phyloP scores from a whole-genome alignment of 2,113 vertebrate genomes.

The Albula glossodonta region DNA sequence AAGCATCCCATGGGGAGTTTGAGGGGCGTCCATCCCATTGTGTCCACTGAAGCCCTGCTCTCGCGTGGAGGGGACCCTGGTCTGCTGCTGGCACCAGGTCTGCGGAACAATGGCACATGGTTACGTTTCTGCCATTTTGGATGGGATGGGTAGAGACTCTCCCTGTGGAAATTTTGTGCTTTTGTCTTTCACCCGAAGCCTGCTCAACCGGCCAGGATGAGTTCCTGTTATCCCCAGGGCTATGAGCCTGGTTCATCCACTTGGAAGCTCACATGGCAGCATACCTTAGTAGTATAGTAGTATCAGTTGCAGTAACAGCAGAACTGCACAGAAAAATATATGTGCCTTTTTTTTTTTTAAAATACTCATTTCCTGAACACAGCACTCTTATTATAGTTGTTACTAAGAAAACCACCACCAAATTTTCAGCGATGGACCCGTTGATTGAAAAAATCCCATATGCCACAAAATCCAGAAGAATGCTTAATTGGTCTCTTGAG shows the following conservation, averaged over 20 bases:
- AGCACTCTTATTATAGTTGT: not conserved
- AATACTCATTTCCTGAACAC: too few relatives aligned
- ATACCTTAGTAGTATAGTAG: too few relatives aligned
- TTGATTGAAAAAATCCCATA: not conserved
- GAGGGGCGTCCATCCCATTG: not conserved
- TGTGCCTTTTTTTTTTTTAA: not conserved
- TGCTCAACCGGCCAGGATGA: not conserved
- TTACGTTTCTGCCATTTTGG: not conserved
- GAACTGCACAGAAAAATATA: not conserved
- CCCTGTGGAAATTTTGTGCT: not conserved
- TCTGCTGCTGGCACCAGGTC: not conserved
- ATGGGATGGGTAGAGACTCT: not conserved
- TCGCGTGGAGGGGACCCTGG: not conserved
- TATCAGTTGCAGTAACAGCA: too few relatives aligned
- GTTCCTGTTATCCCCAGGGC: not conserved
- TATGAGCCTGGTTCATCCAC: not conserved
- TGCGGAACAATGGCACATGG: slow-evolving; percentile 4
- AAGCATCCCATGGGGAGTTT: not conserved
- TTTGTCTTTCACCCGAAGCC: not conserved
- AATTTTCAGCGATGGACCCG: not conserved
- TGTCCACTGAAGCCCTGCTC: not conserved
- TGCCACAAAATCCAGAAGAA: not conserved
- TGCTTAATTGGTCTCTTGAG: not conserved
- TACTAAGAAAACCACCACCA: not conserved
- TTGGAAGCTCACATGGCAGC: too few relatives aligned